phyloP scores from a whole-genome alignment of 2,113 vertebrate genomes.

The Trinectes maculatus region DNA sequence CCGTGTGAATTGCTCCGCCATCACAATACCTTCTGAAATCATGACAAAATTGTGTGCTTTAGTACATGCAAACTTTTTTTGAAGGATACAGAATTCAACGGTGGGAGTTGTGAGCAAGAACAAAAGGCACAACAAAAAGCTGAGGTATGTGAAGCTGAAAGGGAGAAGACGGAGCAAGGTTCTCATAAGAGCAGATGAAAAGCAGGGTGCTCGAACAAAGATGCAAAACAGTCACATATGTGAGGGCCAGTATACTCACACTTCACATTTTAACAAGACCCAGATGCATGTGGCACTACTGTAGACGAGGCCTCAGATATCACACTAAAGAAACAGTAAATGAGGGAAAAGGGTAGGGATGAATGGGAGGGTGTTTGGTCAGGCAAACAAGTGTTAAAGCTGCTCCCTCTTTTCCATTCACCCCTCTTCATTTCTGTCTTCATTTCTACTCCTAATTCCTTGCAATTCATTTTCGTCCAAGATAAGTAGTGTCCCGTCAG shows the following conservation, averaged over 20 bases:
- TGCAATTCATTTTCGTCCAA: slow-evolving; percentile 19
- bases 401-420: not conserved
- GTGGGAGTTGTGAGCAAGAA: slow-evolving; percentile 19
- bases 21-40: slow-evolving; percentile 19
- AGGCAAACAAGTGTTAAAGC: slow-evolving; percentile 22
- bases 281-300: slow-evolving; percentile 20
- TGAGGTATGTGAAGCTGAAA: slow-evolving; percentile 21
- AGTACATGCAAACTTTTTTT: slow-evolving; percentile 17
- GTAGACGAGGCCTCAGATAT: slow-evolving; percentile 17
- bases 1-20: slow-evolving; percentile 13
- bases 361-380: not conserved
- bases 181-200: slow-evolving; percentile 21
- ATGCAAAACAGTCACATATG: slow-evolving; percentile 19
- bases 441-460: slow-evolving; percentile 38
- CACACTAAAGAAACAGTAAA: no score
- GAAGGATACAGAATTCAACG: slow-evolving; percentile 34
- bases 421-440: slow-evolving; percentile 24
- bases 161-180: not conserved
- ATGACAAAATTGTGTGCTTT: not conserved
- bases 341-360: not conserved
- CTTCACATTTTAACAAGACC: slow-evolving; percentile 38
- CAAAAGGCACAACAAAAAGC: slow-evolving; percentile 16
- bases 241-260: slow-evolving; percentile 33
- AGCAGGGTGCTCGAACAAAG: slow-evolving; percentile 22
- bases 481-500: slow-evolving; percentile 41